These are phyloP conservation scores for Seriola quinqueradiata DNA, from an alignment of 2,113 vertebrate genomes.

Conservation along the genomic window DNA sequence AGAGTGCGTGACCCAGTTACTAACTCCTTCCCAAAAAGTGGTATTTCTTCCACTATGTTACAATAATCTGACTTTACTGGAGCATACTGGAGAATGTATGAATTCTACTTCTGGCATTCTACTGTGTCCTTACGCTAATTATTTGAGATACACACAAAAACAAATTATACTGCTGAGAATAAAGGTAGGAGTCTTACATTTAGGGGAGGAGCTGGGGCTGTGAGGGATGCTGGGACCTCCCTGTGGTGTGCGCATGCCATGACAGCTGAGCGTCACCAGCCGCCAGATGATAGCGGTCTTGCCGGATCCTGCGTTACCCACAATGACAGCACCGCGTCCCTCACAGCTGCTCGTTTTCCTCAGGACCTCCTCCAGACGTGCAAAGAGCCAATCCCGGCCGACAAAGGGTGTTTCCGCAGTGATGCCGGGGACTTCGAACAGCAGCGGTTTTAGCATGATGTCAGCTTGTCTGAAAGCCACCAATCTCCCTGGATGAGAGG, in stretches of 20 bases:
- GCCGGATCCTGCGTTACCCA: constrained; percentile 95
- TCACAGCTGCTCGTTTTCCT: constrained; percentile 84
- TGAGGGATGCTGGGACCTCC: constrained; percentile 86
- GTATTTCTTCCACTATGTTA: constrained; percentile 27
- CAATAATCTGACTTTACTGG: constrained; percentile 21
- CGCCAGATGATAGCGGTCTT: constrained; percentile 95
- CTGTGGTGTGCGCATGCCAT: constrained; percentile 92
- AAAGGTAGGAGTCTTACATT: constrained; percentile 82
- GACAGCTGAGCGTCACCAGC: constrained; percentile 96
- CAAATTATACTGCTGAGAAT: background rate
- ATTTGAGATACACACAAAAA: constrained; percentile 11
- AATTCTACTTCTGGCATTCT: background rate
- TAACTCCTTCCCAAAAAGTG: constrained; percentile 45
- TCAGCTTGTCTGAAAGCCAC: constrained; percentile 94
- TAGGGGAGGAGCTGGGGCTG: constrained; percentile 88
- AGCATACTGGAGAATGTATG: background rate
- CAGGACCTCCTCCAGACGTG: constrained; percentile 90
- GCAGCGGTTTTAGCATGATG: constrained; percentile 95
- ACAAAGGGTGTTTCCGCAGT: constrained; percentile 93
- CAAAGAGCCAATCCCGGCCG: constrained; percentile 96
- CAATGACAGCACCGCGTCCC: constrained; percentile 89
- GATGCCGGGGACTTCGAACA: constrained; percentile 98
- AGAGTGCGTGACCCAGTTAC: constrained; percentile 70
- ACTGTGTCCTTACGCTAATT: background rate
- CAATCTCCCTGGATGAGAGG: constrained; percentile 86